Conservation (phyloP, 2,888 invertebrate genomes). For the Hyposoter dolosus region DNA sequence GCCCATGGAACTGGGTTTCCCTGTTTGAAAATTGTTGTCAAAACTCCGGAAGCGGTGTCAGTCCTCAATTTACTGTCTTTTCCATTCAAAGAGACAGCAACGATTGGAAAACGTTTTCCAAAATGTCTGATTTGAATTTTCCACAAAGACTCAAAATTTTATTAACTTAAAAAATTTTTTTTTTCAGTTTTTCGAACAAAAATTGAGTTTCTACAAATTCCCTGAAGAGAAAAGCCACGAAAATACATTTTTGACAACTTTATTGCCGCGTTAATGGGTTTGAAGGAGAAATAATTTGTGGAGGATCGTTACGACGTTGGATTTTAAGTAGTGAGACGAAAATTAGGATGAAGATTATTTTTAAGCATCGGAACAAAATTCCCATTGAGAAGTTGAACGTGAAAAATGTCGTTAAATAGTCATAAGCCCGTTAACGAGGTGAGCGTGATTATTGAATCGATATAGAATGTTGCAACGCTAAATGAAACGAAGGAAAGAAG, state of each 20-base stretch:
- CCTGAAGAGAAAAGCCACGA: not conserved
- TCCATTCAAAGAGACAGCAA: not conserved
- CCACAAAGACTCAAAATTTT: not conserved
- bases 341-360: not conserved
- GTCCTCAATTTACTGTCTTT: not conserved
- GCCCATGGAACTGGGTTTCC: no score
- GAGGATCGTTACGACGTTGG: constrained; percentile 1
- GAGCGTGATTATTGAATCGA: constrained; percentile 51
- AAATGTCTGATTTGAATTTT: not conserved
- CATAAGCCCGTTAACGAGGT: constrained; percentile 43
- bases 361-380: not conserved
- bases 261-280: not conserved
- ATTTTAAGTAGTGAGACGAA: not conserved
- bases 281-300: not conserved
- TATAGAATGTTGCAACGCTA: constrained; percentile 21
- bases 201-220: not conserved
- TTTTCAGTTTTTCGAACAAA: not conserved
- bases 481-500: constrained; percentile 9
- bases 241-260: not conserved
- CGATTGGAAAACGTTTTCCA: not conserved
- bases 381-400: not conserved
- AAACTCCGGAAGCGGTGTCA: no score
- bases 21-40: no score
- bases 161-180: not conserved
- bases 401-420: constrained; percentile 52